These are phyloP conservation scores for Crossaster papposus DNA, from an alignment of 53 echinoderm and acorn worm genomes.

Conservation along the genomic window DNA sequence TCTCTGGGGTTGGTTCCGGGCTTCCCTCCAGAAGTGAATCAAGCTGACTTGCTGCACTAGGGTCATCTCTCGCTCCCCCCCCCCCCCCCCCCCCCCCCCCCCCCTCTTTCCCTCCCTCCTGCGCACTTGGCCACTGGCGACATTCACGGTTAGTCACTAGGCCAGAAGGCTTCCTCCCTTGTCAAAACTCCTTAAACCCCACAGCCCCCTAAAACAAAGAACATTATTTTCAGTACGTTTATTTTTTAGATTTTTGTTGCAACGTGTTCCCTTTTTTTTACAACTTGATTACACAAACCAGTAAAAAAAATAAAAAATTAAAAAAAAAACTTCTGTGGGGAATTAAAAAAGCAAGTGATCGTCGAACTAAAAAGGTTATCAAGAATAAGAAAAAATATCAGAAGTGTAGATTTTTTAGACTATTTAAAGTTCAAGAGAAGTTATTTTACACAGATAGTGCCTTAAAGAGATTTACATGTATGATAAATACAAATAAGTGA, in stretches of 20 bases:
- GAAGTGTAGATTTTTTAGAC: not conserved
- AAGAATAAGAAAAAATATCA: not conserved
- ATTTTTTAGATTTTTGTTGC: not conserved
- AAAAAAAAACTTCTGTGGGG: too few relatives aligned
- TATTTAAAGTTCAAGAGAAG: not conserved
- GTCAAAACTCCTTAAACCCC: not conserved
- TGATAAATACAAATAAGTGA: not conserved
- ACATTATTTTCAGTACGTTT: not conserved
- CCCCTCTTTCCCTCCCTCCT: not conserved
- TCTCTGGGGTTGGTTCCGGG: conserved; percentile 63
- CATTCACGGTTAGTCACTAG: conserved; percentile 35
- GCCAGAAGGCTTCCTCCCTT: conserved; percentile 6
- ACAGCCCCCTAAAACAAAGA: not conserved
- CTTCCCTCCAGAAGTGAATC: conserved; percentile 64
- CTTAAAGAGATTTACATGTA: not conserved
- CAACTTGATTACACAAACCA: not conserved
- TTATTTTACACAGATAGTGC: not conserved
- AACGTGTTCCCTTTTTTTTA: not conserved
- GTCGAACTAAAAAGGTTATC: not conserved
- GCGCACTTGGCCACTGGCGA: not conserved
- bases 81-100: too few relatives aligned
- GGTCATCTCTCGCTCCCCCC: too few relatives aligned
- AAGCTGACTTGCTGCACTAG: conserved; percentile 4
- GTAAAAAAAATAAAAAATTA: not conserved
- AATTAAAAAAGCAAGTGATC: not conserved